phyloP scores from a whole-genome alignment of 2,797 vertebrate genomes.

The Neomorphus geoffroyi region DNA sequence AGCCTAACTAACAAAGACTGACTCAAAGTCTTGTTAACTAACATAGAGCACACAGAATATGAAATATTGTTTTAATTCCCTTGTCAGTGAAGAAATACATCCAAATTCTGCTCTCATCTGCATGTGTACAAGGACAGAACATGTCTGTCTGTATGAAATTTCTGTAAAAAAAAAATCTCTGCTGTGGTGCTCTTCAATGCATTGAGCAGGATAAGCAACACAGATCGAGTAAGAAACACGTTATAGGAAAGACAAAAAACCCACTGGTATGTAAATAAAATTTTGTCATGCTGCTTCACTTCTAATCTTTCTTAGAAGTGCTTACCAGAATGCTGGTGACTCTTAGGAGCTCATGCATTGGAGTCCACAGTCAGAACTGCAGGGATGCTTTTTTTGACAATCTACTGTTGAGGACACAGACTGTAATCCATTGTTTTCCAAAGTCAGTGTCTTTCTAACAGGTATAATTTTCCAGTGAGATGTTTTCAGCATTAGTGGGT shows the following conservation, averaged over 20 bases:
- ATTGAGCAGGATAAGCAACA: background rate
- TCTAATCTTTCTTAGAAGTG: background rate
- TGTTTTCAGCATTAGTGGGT: background rate
- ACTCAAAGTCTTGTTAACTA: background rate
- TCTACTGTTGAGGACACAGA: background rate
- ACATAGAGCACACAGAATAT: background rate
- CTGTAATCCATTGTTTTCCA: background rate
- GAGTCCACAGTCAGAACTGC: background rate
- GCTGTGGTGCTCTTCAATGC: background rate
- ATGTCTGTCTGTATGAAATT: background rate
- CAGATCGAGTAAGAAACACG: background rate
- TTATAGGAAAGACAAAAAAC: background rate
- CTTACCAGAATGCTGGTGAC: background rate
- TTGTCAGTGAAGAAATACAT: background rate
- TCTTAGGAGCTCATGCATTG: background rate
- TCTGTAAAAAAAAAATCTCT: background rate
- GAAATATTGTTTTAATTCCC: background rate
- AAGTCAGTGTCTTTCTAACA: background rate
- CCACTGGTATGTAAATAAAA: background rate
- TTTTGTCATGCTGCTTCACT: background rate
- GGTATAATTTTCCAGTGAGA: background rate
- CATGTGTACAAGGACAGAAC: background rate
- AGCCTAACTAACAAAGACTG: background rate
- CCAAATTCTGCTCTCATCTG: background rate
- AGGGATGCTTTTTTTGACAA: background rate